Base-by-base conservation (phyloP, 2,888 invertebrate species). In the Dorcus hopei region DNA sequence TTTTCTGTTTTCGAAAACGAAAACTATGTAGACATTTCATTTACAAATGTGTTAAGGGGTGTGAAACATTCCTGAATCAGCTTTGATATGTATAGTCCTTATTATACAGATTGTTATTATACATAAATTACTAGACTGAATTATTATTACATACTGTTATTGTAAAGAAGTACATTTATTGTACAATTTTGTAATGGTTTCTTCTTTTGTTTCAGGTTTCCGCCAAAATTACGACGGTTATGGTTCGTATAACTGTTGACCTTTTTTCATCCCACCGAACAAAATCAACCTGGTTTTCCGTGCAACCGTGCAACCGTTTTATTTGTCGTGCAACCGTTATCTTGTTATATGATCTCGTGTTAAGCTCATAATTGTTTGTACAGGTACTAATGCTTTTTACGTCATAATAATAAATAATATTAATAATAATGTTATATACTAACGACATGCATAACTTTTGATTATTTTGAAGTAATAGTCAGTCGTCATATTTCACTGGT, bases 341-440 rank as follows among this genome's bases (percentile, higher is more conserved):
- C 50, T 47, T 57, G 57, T 49, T 62, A 58, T 72, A 74, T 77
- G 77, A 77, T 77, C 77, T 77, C 77, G 76, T 77, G 75, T 77
- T 76, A 76, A 74, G 75, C 74, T 76, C 74, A 76, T 74, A 72
- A 73, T 75, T 76, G 75, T 77, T 77, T 77, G 77, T 77, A 77
- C 75, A 77, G 75, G 53, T 58, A 58, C 58, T 53, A 58, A 52
- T 58, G 51, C 51, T 57, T 42, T 42, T 49, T 58, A 54, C 59
- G 64, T 61, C 59, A 56, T 57, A 65, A 58, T 61, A 49, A 61
- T 61, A 45, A 57, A 11, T 45, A 45, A 23, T 45, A 45, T 23
- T 45, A 45, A 9, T 8, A 16, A 45, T 11, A 16, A 11, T 45
- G 23, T 45, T 45, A 33, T 7, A 33, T 33, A 33, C 7, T 33